A percentile compares a stretch with the other conserved stretches of the same genome.
These are phyloP conservation scores for Pimephales promelas DNA, from an alignment of 2,113 vertebrate genomes.

Conservation along the genomic window DNA sequence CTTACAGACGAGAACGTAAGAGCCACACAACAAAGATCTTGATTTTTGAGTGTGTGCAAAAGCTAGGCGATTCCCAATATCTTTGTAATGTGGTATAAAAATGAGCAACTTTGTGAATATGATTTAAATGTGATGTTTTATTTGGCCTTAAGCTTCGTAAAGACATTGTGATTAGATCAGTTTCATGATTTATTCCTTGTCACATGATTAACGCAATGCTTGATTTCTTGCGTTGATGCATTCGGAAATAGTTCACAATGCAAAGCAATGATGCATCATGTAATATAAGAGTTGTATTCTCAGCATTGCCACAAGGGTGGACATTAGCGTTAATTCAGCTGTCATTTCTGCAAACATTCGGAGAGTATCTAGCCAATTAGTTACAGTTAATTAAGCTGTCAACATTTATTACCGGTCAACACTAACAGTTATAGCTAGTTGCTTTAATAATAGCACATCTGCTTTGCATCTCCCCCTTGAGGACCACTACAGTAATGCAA, in stretches of 20 bases:
- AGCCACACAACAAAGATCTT: neutral
- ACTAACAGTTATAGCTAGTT: neutral
- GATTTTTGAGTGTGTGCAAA: neutral
- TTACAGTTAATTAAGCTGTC: slow-evolving; percentile 2
- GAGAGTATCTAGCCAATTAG: neutral
- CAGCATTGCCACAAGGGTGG: neutral
- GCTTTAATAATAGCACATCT: neutral
- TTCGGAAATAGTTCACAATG: too few species aligned
- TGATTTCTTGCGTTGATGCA: too few species aligned
- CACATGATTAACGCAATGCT: too few species aligned
- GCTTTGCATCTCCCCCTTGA: neutral
- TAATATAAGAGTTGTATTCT: too few species aligned
- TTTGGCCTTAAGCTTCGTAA: too few species aligned
- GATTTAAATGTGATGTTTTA: too few species aligned
- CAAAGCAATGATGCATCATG: too few species aligned
- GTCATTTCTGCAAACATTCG: neutral
- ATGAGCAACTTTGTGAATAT: too few species aligned
- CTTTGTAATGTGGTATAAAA: too few species aligned
- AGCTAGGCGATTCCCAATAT: neutral
- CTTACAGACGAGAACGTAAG: neutral
- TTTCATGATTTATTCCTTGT: too few species aligned
- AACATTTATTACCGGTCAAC: neutral
- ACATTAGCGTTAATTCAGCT: neutral
- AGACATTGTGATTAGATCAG: too few species aligned
- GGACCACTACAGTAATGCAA: neutral